Evolutionary conservation across 2,113 vertebrate species (phyloP).

Genomic region (Rissa tridactyla): DNA sequence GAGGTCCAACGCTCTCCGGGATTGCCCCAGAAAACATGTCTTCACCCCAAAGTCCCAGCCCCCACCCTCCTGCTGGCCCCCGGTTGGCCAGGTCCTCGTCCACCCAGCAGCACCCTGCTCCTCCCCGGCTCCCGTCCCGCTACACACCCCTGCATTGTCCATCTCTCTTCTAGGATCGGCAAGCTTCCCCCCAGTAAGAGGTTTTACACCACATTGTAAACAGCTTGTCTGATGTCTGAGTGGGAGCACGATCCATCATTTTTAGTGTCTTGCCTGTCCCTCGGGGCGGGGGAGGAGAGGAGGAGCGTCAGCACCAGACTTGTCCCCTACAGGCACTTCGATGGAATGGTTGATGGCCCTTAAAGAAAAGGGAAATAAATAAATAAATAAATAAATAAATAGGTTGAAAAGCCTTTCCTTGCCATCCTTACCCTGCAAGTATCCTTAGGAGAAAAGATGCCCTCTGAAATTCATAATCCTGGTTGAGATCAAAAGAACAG

Average conservation of each 20-base stretch:
- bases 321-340: not conserved
- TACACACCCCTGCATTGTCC: accelerated
- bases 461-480: not conserved
- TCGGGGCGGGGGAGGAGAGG: not conserved
- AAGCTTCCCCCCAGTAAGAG: not conserved
- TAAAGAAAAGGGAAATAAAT: not conserved
- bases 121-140: accelerated
- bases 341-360: not conserved
- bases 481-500: not conserved
- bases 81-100: accelerated
- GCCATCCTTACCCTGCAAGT: not conserved
- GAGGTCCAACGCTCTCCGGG: accelerated
- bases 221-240: not conserved
- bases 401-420: not conserved
- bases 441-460: not conserved
- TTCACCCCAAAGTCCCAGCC: not conserved
- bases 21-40: not conserved
- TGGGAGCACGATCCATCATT: constrained; percentile 43
- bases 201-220: not conserved
- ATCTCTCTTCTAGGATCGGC: not conserved
- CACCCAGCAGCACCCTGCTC: not conserved
- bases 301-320: accelerated
- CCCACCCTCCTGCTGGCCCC: not conserved
- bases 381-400: not conserved
- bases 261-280: constrained; percentile 18